These are phyloP conservation scores for Alca torda DNA, from an alignment of 2,797 vertebrate species.

Conservation along the genomic window DNA sequence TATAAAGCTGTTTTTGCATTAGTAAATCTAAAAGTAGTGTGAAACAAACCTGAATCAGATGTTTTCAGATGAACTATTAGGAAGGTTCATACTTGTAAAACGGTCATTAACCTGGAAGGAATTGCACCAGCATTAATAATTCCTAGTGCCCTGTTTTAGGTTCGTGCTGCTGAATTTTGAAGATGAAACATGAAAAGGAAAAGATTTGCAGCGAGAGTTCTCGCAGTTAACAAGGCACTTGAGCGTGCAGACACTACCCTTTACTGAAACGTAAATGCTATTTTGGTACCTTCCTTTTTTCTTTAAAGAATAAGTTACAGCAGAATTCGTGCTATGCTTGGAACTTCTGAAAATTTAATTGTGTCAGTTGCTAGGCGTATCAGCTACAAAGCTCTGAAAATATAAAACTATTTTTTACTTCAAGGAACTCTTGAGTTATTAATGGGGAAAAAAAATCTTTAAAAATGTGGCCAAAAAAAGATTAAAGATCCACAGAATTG, in stretches of 20 bases:
- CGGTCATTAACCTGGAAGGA: background rate
- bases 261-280: background rate
- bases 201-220: background rate
- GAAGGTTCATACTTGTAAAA: background rate
- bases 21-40: background rate
- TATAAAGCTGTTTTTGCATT: background rate
- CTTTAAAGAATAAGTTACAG: background rate
- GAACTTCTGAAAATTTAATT: background rate
- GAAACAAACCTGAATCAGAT: background rate
- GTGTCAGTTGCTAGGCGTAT: background rate
- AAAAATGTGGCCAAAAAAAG: background rate
- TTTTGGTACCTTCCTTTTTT: background rate
- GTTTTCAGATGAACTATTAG: background rate
- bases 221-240: background rate
- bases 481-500: background rate
- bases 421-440: background rate
- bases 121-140: background rate
- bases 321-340: background rate
- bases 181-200: background rate
- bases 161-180: background rate
- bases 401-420: background rate
- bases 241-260: background rate
- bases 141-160: background rate
- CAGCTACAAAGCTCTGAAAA: background rate
- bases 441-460: background rate